phyloP scores from a whole-genome alignment of 2,113 vertebrate genomes.

The Megaceryle maxima region DNA sequence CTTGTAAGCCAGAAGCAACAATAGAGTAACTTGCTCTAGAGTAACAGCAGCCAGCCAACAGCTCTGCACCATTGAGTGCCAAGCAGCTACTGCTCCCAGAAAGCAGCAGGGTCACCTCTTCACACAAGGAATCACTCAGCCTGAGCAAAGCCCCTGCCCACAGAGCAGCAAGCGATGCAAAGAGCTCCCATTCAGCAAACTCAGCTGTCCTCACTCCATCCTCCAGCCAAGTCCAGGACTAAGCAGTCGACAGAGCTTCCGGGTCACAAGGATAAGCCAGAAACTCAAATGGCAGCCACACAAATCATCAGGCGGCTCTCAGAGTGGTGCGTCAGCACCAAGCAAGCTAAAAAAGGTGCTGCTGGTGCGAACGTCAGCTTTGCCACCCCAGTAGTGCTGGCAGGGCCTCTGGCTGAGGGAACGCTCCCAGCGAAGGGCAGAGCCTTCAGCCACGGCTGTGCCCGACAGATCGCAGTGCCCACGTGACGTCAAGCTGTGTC shows the following conservation, averaged over 20 bases:
- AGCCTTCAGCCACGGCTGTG: neutral
- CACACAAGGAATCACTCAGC: neutral
- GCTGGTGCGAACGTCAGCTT: neutral
- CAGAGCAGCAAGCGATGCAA: neutral
- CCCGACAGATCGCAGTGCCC: neutral
- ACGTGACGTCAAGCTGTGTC: neutral
- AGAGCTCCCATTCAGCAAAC: neutral
- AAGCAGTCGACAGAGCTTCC: neutral
- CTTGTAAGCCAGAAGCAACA: neutral
- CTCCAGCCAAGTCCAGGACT: neutral
- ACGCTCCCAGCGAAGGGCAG: neutral
- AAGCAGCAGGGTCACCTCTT: neutral
- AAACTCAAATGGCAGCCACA: neutral
- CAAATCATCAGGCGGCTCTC: neutral
- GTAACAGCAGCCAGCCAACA: neutral
- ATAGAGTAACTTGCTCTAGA: too few relatives aligned
- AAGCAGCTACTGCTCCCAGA: neutral
- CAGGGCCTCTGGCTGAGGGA: neutral
- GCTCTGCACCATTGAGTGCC: neutral
- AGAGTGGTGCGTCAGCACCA: neutral
- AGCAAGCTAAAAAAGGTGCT: neutral
- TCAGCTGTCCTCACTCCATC: neutral
- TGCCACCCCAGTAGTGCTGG: neutral
- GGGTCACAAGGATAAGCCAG: neutral
- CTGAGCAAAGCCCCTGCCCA: neutral